Base-by-base conservation (phyloP, 2,113 vertebrate genomes). In the Tylochromis polylepis region DNA sequence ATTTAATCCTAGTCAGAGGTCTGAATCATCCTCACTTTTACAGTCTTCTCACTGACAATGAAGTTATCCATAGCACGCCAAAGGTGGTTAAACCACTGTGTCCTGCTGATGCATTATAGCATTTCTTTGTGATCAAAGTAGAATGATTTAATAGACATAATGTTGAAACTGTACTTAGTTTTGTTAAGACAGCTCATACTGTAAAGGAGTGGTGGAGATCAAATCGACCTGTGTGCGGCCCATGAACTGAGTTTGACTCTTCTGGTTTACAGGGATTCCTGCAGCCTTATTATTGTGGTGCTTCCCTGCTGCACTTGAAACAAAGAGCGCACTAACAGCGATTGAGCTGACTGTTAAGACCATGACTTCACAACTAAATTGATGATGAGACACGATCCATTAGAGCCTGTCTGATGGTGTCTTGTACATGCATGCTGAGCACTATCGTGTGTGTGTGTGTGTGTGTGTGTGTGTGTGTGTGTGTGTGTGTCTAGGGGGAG, bases 1-100 rank as follows among this genome's bases (percentile, higher is more conserved):
- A 72, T 27, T 46, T 72, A 46, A 72, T 72, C 8, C 0, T 0
- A 46, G 38, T 46, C 67, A 72, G 0, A 70, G 1, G 1, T 72
- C 41, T 72, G 5, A 72, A 72, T 72, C 41, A 72, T 11, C 41
- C 41, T 72, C 22, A 29, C 2, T 75, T 29, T 75, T 49, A 49
- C 67, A 49, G 41, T 49, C 22, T 49, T 75, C 41, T 29, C 49
- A 49, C 41, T 29, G 24, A 18, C 41, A 75, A 46, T 27, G 14
- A 41, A 8, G 12, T 0, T 72, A 16, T 27, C 27, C 24, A 43
- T 75, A 27, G 2, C 67, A 49, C 2, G 0, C 24, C 15, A 18
- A 49, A 75, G 41, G 67, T 49, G 24, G 41, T 29, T 46, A 72
- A 72, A 27, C 8, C 0, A 46, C 14, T 24, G 38, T 46, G 38